phyloP scores from a whole-genome alignment of 2,888 invertebrate species.

The Carpatolechia fugitivella region DNA sequence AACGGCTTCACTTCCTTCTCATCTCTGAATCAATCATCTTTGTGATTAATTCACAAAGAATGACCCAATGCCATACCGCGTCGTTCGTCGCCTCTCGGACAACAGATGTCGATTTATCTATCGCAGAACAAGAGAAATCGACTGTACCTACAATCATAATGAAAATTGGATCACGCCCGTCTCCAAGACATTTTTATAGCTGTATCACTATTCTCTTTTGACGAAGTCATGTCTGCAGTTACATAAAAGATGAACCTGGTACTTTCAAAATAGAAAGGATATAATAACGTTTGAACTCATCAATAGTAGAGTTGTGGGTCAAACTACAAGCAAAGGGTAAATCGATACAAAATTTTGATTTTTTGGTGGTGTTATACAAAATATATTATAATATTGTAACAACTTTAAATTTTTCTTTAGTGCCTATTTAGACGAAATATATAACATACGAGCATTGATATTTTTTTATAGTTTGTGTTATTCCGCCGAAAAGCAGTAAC shows the following conservation, averaged over 20 bases:
- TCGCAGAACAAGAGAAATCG: slow-evolving; percentile 12
- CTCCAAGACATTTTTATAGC: slow-evolving; percentile 22
- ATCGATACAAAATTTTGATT: not conserved
- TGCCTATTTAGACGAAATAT: too few species aligned
- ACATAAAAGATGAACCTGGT: slow-evolving; percentile 36
- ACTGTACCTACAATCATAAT: slow-evolving; percentile 14
- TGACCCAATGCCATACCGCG: not conserved
- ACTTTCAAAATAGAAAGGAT: slow-evolving; percentile 47
- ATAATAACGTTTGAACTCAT: slow-evolving; percentile 33
- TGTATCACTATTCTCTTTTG: slow-evolving; percentile 21
- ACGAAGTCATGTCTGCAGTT: slow-evolving; percentile 30
- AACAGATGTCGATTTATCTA: not conserved
- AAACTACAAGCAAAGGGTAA: slow-evolving; percentile 13
- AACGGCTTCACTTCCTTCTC: not conserved
- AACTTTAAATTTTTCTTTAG: too few species aligned
- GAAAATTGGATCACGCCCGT: slow-evolving; percentile 22
- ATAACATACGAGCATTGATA: too few species aligned
- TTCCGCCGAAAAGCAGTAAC: not conserved
- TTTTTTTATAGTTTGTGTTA: too few species aligned
- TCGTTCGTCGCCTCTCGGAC: not conserved
- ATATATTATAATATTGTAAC: too few species aligned
- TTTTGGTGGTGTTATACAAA: not conserved
- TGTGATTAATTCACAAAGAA: not conserved
- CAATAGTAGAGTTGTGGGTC: slow-evolving; percentile 28
- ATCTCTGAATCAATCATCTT: slow-evolving; percentile 6